These are phyloP conservation scores for Pardalotus punctatus DNA, from an alignment of 2,113 vertebrate genomes.

Conservation along the genomic window DNA sequence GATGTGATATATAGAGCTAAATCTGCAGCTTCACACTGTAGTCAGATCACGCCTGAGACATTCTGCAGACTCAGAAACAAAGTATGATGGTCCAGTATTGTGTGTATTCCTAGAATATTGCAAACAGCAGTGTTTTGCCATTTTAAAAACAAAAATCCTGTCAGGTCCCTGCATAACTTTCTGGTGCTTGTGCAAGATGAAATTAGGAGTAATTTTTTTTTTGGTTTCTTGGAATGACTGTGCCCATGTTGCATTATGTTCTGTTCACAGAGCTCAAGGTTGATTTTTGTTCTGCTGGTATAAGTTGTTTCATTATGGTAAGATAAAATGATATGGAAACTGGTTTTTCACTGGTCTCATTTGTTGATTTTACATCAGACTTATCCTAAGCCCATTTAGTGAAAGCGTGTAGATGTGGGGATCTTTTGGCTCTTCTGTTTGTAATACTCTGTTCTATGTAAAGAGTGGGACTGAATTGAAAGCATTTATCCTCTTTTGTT, in stretches of 20 bases:
- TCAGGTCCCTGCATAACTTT: background rate
- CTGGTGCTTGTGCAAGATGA: constrained; percentile 5
- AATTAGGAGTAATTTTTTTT: constrained; percentile 9
- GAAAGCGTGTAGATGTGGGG: background rate
- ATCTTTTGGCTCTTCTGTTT: background rate
- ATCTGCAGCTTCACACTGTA: background rate
- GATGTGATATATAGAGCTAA: background rate
- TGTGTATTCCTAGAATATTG: background rate
- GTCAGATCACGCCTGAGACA: background rate
- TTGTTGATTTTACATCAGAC: background rate
- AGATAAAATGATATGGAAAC: background rate
- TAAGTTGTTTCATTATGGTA: background rate
- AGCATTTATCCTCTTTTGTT: background rate
- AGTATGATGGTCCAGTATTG: background rate
- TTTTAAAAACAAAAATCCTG: background rate
- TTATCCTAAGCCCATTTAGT: background rate
- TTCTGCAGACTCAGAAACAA: background rate
- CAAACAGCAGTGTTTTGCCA: background rate
- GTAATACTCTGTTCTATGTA: background rate
- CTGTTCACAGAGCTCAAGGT: constrained; percentile 6
- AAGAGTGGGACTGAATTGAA: background rate
- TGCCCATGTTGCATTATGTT: background rate
- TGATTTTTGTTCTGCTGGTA: background rate
- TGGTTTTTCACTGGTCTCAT: background rate
- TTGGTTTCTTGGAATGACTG: constrained; percentile 27